These are phyloP conservation scores for Aurelia sp. DNA, from an alignment of 30 jellyfish, hydroid and myxozoan species.

Conservation along the genomic window DNA sequence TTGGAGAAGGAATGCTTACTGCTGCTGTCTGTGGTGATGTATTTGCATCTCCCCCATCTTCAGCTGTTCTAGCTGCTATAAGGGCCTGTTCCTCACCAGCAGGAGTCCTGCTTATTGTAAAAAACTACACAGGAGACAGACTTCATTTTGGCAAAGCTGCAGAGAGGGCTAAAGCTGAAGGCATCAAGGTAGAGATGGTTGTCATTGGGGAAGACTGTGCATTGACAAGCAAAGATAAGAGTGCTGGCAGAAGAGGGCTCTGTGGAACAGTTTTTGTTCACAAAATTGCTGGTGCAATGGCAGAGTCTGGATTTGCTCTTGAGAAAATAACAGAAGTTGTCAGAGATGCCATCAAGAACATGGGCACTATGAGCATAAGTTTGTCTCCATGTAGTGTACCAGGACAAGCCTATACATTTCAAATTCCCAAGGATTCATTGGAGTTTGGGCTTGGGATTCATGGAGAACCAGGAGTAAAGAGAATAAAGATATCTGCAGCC, in stretches of 20 bases:
- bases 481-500: conserved; percentile 77
- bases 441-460: conserved; percentile 99
- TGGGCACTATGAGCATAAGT: conserved; percentile 98
- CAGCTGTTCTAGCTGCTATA: conserved; percentile 85
- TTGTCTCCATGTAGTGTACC: conserved; percentile 98
- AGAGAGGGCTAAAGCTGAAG: conserved; percentile 88
- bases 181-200: conserved; percentile 94
- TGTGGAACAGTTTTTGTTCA: conserved; percentile 95
- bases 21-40: conserved; percentile 98
- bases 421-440: conserved; percentile 76
- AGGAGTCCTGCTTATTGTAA: conserved; percentile 92
- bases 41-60: conserved; percentile 94
- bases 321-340: conserved; percentile 55
- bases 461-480: conserved; percentile 97
- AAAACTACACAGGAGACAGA: conserved; percentile 97
- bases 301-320: conserved; percentile 89
- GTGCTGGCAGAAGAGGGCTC: conserved; percentile 98
- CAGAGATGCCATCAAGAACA: conserved; percentile 18
- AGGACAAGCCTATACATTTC: conserved; percentile 92
- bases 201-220: conserved; percentile 99
- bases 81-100: conserved; percentile 84
- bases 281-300: conserved; percentile 99
- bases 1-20: conserved; percentile 96
- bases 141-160: conserved; percentile 98
- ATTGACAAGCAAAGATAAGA: conserved; percentile 84